Base-by-base conservation (phyloP, 2,797 vertebrate genomes). In the Pseudochirops cupreus region DNA sequence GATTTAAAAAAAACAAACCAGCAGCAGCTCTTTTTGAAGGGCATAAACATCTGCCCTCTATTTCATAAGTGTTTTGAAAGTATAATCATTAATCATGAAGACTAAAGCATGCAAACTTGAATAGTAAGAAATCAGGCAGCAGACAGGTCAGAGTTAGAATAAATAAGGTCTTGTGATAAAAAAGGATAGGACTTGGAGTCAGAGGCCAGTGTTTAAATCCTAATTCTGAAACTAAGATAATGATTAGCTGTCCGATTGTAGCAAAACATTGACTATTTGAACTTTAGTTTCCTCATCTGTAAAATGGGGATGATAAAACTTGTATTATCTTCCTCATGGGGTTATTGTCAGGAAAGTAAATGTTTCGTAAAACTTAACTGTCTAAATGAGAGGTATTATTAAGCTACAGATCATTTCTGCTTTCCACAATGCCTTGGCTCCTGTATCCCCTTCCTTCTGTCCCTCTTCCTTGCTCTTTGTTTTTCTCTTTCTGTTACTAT, bases 81-180 rank as follows among this genome's bases (percentile, higher is more conserved):
- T 90, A 18, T 91, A 94, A 92, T 94, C 93, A 94, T 96, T 58
- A 96, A 93, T 82, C 93, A 13, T 39, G 46, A 91, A 90, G 16
- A 50, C 16, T 50, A 39, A 59, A 54, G 11, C 31, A 87, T 2
- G 0, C 91, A 46, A 50, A 46, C 59, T 4, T 11, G 6, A 91
- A 0, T 0, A 33, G 87, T 93, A 56, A 5, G 10, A 0, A 31
- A n/a, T 62, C 56, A 26, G 7, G 5, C 1, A n/a, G n/a, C 58
- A 52, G 74, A 2, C 93, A 21, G 46, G 4, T 33, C 58, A 39
- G 56, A 50, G 31, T 4, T 3, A 5, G 39, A 91, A 91, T 33
- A 91, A 91, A 10, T 12, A 87, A 87, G 21, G 74, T 87, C 74
- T 28, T 26, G 39, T 87, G 74, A 87, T 50, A 21, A 50, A 87